Percentiles rank a stretch among this genome's conserved stretches.
phyloP scores from a whole-genome alignment of 2,113 vertebrate species.

The Gymnobelideus leadbeateri region DNA sequence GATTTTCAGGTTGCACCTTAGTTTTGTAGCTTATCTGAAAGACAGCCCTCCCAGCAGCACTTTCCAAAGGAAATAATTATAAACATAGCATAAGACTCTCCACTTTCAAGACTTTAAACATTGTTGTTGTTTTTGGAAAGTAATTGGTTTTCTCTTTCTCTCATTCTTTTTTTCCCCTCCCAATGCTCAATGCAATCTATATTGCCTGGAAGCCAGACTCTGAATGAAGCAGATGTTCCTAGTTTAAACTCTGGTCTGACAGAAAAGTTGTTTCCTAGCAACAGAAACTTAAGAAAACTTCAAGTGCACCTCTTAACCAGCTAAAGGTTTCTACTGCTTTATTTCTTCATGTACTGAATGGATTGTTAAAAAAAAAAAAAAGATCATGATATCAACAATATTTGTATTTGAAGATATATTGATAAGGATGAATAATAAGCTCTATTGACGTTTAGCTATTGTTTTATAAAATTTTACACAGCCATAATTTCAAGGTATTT shows the following conservation, averaged over 20 bases:
- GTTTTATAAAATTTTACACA: slow-evolving; percentile 53
- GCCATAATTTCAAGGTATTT: neutral
- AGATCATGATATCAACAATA: slow-evolving; percentile 60
- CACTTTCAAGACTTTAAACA: slow-evolving; percentile 73
- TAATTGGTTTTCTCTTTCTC: slow-evolving; percentile 73
- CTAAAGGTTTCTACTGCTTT: slow-evolving; percentile 68
- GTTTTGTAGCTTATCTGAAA: slow-evolving; percentile 70
- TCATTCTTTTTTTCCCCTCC: neutral
- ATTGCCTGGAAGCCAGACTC: slow-evolving; percentile 77
- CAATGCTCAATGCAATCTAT: slow-evolving; percentile 74
- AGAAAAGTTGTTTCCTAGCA: slow-evolving; percentile 83
- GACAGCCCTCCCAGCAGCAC: slow-evolving; percentile 50
- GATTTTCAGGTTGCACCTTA: slow-evolving; percentile 50
- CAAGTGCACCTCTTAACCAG: slow-evolving; percentile 69
- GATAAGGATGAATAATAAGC: slow-evolving; percentile 58
- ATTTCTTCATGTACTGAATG: slow-evolving; percentile 69
- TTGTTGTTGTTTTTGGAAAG: slow-evolving; percentile 74
- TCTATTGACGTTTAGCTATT: slow-evolving; percentile 52
- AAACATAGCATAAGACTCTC: slow-evolving; percentile 65
- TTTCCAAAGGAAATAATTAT: slow-evolving; percentile 75
- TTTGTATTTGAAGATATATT: slow-evolving; percentile 59
- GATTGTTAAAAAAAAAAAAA: slow-evolving; percentile 76
- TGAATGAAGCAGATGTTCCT: slow-evolving; percentile 84
- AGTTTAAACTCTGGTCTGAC: slow-evolving; percentile 75
- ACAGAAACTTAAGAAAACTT: slow-evolving; percentile 78